phyloP scores from a whole-genome alignment of 2,888 invertebrate species.

The Plagodis dolabraria region DNA sequence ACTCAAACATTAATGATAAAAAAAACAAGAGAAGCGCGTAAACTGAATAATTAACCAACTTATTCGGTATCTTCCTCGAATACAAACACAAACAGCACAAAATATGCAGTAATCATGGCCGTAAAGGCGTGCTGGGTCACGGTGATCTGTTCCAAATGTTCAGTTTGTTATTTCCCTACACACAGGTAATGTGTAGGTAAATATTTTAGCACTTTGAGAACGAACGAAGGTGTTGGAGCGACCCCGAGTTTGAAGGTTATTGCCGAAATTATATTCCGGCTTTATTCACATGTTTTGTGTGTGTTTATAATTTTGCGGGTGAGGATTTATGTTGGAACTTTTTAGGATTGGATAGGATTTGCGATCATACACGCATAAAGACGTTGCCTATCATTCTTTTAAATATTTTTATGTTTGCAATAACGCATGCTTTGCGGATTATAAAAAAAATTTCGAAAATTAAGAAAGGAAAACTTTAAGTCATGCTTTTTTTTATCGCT shows the following conservation, averaged over 20 bases:
- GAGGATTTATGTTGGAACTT: too few relatives aligned
- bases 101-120: constrained; percentile 35
- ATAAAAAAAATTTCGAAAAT: too few relatives aligned
- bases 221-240: constrained; percentile 34
- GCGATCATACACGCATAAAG: too few relatives aligned
- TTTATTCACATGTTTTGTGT: constrained; percentile 18
- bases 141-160: constrained; percentile 33
- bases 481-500: too few relatives aligned
- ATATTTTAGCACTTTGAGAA: constrained; percentile 40
- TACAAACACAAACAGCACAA: constrained; percentile 22
- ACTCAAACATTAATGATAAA: too few relatives aligned
- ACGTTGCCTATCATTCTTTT: too few relatives aligned
- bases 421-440: too few relatives aligned
- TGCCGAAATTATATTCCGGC: constrained; percentile 18
- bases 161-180: constrained; percentile 33
- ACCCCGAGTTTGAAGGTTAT: constrained; percentile 21
- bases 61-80: constrained; percentile 8
- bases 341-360: too few relatives aligned
- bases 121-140: constrained; percentile 30
- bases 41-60: constrained; percentile 3
- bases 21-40: not conserved
- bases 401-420: too few relatives aligned
- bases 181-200: constrained; percentile 40
- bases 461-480: too few relatives aligned
- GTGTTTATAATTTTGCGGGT: too few relatives aligned